Percentiles rank a stretch among this genome's conserved stretches.
Evolutionary conservation across 2,888 invertebrate genomes (phyloP).

Genomic region (Resseliella maxima): DNA sequence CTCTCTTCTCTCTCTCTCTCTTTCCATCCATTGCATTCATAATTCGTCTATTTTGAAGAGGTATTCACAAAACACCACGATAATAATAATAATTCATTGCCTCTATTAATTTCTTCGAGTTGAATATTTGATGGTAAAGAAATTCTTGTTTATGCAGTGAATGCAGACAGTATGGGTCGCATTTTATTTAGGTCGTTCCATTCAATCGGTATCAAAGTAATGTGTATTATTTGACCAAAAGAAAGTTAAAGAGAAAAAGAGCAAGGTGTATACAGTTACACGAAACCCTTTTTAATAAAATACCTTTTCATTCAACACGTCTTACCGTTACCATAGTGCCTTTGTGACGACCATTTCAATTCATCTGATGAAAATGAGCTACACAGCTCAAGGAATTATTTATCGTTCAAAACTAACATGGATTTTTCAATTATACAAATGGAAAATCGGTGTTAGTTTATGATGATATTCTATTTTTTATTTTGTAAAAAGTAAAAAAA

Average conservation of each 20-base stretch:
- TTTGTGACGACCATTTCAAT: neutral
- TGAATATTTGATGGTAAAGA: slow-evolving; percentile 44
- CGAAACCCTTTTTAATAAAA: slow-evolving; percentile 37
- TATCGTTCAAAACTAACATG: neutral
- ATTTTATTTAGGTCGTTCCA: neutral
- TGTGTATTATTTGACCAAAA: neutral
- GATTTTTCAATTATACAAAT: neutral
- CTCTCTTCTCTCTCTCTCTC: neutral
- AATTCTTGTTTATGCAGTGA: neutral
- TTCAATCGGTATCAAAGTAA: neutral
- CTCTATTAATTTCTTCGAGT: slow-evolving; percentile 47
- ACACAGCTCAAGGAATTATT: neutral
- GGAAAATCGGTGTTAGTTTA: neutral
- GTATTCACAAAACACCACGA: neutral
- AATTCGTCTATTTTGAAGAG: neutral
- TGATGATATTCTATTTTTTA: too few species aligned
- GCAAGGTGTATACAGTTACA: slow-evolving; percentile 9
- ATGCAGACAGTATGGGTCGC: neutral
- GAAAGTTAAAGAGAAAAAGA: too few species aligned
- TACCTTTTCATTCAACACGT: neutral
- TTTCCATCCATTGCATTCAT: neutral
- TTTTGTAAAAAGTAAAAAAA: too few species aligned
- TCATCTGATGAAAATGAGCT: neutral
- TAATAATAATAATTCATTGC: slow-evolving; percentile 55
- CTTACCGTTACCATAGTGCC: slow-evolving; percentile 4